Base-by-base conservation (phyloP, 2,113 vertebrate genomes). In the Halcyon malimbica region DNA sequence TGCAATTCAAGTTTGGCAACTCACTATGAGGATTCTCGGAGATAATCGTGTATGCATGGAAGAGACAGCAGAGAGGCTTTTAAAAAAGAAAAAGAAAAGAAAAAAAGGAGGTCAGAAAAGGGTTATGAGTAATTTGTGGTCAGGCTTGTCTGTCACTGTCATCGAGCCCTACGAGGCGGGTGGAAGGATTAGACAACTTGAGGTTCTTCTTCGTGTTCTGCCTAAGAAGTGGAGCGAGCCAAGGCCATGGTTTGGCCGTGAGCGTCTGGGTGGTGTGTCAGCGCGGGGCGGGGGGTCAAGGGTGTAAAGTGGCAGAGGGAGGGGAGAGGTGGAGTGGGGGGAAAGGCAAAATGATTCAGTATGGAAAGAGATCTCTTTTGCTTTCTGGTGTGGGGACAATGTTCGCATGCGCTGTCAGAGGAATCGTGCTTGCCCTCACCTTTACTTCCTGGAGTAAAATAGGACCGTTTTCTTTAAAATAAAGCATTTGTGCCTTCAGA, bases 1-100 rank as follows among this genome's bases (percentile, higher is more conserved):
- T 98, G 98, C 94, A 93, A 95, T 98, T 97, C 95, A 97, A 97
- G 96, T 98, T 98, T 98, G 97, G 98, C 97, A 98, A 98, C 97
- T 96, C 94, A 97, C 96, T 96, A 97, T 95, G 96, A 97, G 97
- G 97, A 94, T 96, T 90, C 85, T 88, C 35, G 95, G 95, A 90
- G 89, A 77, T 83, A 81, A 81, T 68, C 50, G 25, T 50, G 83
- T 88, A 39, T 84, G 90, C 92, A 79, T 77, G 92, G 95, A 90
- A 87, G 95, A 96, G 95, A 98, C 88, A 83, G 96, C 79, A 93
- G 92, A 96, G 82, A 98, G 94, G 97, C 96, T 87, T 65, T 97
- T 97, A 80, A 70, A 93, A 92, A 93, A 93, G 97, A 80, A 70
- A 93, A 92, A 93, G 92, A 97, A 25, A 78, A 71, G 94, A 90